Evolutionary conservation across 2,113 vertebrate genomes (phyloP).

Genomic region (Peromyscus leucopus): DNA sequence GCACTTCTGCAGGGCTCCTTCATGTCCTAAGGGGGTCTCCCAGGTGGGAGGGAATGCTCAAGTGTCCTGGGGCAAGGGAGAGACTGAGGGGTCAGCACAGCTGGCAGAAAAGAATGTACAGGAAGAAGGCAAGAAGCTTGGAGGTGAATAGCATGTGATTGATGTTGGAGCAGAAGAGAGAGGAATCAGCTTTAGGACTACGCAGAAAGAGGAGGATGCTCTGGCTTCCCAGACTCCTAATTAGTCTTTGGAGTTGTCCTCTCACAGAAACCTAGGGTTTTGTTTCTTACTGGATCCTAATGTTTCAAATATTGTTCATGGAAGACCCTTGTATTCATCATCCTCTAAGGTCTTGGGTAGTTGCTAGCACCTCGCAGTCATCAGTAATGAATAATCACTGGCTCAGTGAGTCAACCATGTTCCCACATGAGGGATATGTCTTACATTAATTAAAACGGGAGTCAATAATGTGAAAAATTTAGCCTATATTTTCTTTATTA

Average conservation of each 20-base stretch:
- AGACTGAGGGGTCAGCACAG: not conserved
- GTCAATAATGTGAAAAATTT: slow-evolving; percentile 62
- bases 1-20: not conserved
- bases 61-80: not conserved
- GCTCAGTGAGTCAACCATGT: slow-evolving; percentile 42
- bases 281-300: slow-evolving; percentile 10
- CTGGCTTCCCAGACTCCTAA: not conserved
- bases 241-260: not conserved
- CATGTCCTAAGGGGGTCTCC: not conserved
- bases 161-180: not conserved
- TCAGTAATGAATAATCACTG: slow-evolving; percentile 60
- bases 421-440: slow-evolving; percentile 60
- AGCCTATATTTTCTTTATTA: slow-evolving; percentile 75
- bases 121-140: not conserved
- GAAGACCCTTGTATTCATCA: slow-evolving; percentile 27
- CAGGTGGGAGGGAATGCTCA: not conserved
- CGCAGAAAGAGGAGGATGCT: not conserved
- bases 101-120: not conserved
- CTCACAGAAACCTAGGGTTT: slow-evolving; percentile 38
- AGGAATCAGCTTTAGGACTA: not conserved
- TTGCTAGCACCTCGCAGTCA: slow-evolving; percentile 36
- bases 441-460: slow-evolving; percentile 74
- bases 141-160: not conserved
- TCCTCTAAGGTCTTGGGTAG: slow-evolving; percentile 2
- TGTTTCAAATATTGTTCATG: slow-evolving; percentile 42